Evolutionary conservation across 2,797 vertebrate species (phyloP).

Genomic region (Propithecus deckenii): DNA sequence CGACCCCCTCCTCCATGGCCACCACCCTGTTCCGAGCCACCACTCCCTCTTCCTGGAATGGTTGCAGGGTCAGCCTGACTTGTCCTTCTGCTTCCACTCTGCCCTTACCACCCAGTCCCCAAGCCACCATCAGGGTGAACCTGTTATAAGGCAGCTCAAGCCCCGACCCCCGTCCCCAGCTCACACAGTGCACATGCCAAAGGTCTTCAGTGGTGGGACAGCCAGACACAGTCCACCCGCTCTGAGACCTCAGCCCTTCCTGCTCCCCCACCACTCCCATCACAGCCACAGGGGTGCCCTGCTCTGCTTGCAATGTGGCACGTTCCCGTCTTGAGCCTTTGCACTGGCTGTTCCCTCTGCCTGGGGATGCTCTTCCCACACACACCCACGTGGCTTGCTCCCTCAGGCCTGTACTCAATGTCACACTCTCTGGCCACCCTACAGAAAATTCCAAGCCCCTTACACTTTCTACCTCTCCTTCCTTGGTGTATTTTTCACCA

Average conservation of each 20-base stretch:
- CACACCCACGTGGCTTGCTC: neutral
- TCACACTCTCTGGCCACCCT: neutral
- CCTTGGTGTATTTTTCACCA: neutral
- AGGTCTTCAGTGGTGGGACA: neutral
- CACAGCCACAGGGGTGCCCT: neutral
- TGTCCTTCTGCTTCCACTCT: neutral
- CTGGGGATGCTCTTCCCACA: neutral
- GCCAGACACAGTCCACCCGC: neutral
- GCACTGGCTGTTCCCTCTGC: neutral
- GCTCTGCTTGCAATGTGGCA: neutral
- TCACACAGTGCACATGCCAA: neutral
- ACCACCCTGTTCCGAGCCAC: neutral
- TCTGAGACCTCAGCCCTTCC: neutral
- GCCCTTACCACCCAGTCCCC: neutral
- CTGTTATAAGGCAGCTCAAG: neutral
- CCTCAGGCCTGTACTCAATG: neutral
- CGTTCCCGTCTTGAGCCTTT: accelerated
- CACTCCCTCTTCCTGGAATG: neutral
- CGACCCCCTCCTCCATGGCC: neutral
- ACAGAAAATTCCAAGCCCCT: neutral
- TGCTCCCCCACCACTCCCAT: accelerated
- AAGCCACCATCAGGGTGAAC: neutral
- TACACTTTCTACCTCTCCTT: neutral
- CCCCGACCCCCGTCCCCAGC: too few relatives aligned
- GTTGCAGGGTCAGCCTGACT: neutral